Conservation (phyloP, 2,888 invertebrate species). For the Hipparchia semele region DNA sequence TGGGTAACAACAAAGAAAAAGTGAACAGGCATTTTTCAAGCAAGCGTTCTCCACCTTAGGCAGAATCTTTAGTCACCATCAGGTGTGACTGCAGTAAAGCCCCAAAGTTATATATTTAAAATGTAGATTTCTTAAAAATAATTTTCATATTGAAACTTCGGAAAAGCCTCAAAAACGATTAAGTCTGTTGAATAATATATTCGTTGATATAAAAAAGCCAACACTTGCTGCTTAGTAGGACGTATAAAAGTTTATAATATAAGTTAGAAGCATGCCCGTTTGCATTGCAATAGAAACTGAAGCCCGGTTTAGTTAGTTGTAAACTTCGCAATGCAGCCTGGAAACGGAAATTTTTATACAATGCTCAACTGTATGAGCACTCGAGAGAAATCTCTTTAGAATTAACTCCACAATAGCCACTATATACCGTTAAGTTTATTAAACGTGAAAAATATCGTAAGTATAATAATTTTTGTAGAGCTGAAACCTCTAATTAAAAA, state of each 20-base stretch:
- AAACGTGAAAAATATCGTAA: not conserved
- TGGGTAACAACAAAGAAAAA: too few relatives aligned
- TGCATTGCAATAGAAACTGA: constrained; percentile 16
- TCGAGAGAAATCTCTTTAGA: constrained; percentile 7
- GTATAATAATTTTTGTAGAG: not conserved
- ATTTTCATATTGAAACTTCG: too few relatives aligned
- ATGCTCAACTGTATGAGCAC: constrained; percentile 9
- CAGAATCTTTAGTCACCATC: too few relatives aligned
- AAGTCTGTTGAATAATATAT: not conserved
- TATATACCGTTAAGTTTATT: not conserved
- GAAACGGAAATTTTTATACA: constrained; percentile 16
- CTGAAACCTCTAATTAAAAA: not conserved
- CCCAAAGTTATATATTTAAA: too few relatives aligned
- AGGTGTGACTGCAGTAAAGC: too few relatives aligned
- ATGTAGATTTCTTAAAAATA: too few relatives aligned
- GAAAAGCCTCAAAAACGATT: too few relatives aligned
- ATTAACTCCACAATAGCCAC: constrained; percentile 5
- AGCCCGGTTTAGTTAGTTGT: constrained; percentile 11
- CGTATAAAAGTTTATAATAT: constrained; percentile 5
- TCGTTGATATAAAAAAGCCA: not conserved
- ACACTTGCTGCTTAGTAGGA: constrained; percentile 12
- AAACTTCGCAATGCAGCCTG: constrained; percentile 9
- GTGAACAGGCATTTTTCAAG: too few relatives aligned
- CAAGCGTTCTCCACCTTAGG: too few relatives aligned
- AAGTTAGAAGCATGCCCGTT: constrained; percentile 12